Evolutionary conservation across 2,797 vertebrate species (phyloP).

Genomic region (Platyrinchus mystaceus): DNA sequence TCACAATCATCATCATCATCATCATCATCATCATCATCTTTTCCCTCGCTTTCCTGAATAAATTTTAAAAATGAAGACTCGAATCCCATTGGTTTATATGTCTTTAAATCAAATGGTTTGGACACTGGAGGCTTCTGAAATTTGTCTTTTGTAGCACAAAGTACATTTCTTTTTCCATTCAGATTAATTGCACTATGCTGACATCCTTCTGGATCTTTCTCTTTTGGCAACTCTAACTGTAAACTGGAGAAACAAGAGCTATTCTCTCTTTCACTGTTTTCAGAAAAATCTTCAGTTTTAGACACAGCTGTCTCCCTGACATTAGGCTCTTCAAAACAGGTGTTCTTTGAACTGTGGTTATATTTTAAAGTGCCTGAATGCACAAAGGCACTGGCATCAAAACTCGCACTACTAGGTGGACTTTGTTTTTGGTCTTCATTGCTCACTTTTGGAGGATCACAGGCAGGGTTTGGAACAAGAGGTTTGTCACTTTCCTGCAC

Average conservation of each 20-base stretch:
- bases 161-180: slow-evolving; percentile 58
- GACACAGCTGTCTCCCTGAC: slow-evolving; percentile 22
- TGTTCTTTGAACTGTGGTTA: slow-evolving; percentile 66
- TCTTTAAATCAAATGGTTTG: slow-evolving; percentile 84
- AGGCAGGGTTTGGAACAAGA: slow-evolving; percentile 1
- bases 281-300: slow-evolving; percentile 64
- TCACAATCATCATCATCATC: slow-evolving; percentile 42
- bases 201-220: slow-evolving; percentile 82
- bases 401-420: neutral
- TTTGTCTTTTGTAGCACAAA: slow-evolving; percentile 69
- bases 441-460: neutral
- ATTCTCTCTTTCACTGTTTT: slow-evolving; percentile 70
- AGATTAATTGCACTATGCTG: slow-evolving; percentile 48
- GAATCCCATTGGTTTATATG: slow-evolving; percentile 94
- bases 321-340: slow-evolving; percentile 62
- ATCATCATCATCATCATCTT: slow-evolving; percentile 58
- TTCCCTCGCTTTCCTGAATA: slow-evolving; percentile 90
- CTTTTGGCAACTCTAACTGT: slow-evolving; percentile 83
- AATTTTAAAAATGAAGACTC: slow-evolving; percentile 96
- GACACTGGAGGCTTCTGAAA: slow-evolving; percentile 67
- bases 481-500: slow-evolving; percentile 3
- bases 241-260: slow-evolving; percentile 57
- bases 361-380: slow-evolving; percentile 74
- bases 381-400: slow-evolving; percentile 56
- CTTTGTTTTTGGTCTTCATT: slow-evolving; percentile 45